Conservation (phyloP, 2,888 invertebrate genomes). For the Catotricha subobsoleta region DNA sequence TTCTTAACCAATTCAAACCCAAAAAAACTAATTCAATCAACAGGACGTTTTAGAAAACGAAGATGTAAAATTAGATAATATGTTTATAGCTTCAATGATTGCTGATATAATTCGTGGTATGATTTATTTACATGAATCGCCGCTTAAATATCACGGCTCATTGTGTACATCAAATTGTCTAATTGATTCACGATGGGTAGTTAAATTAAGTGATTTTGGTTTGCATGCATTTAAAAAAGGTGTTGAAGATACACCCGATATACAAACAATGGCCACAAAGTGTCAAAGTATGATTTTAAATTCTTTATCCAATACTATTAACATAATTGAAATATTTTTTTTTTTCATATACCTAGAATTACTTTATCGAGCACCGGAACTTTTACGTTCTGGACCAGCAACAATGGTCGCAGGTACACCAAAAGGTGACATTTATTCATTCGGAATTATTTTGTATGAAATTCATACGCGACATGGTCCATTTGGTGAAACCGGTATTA, state of each 20-base stretch:
- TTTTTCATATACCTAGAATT: conserved; percentile 39
- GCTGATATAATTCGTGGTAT: conserved; percentile 87
- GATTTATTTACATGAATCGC: conserved; percentile 78
- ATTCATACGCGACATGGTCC: conserved; percentile 73
- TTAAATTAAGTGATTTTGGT: conserved; percentile 84
- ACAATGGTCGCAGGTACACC: conserved; percentile 38
- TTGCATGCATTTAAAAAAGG: conserved; percentile 69
- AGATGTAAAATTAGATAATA: conserved; percentile 86
- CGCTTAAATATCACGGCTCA: conserved; percentile 71
- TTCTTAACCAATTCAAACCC: conserved; percentile 11
- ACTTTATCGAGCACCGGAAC: conserved; percentile 66
- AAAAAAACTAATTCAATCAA: too few relatives aligned
- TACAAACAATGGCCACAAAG: conserved; percentile 37
- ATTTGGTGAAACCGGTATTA: conserved; percentile 52
- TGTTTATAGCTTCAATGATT: conserved; percentile 89
- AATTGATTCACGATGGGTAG: conserved; percentile 88
- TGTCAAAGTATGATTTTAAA: conserved; percentile 43
- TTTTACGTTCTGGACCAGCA: conserved; percentile 36
- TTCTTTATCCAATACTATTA: too few relatives aligned
- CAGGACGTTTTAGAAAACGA: conserved; percentile 89
- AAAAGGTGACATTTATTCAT: conserved; percentile 71
- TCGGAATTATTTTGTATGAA: conserved; percentile 76
- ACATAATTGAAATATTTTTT: not conserved
- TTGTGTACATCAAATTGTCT: conserved; percentile 81
- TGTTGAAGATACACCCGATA: conserved; percentile 45